A percentile compares a stretch with the other conserved stretches of the same genome.
Evolutionary conservation across 2,888 invertebrate genomes (phyloP).

Genomic region (Nomada fabriciana): DNA sequence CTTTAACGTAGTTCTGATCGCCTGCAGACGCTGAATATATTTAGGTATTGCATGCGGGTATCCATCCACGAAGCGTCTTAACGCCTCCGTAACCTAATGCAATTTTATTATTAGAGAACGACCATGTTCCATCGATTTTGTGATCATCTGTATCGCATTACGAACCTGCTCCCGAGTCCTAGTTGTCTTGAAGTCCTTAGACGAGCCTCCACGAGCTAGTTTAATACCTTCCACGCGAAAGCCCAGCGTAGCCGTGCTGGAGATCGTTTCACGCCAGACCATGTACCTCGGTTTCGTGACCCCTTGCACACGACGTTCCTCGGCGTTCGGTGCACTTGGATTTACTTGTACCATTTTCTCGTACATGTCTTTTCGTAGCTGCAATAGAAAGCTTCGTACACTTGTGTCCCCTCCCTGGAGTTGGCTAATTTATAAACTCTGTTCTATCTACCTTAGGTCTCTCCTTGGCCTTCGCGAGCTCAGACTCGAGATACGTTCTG

Average conservation of each 20-base stretch:
- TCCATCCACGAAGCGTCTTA: constrained; percentile 92
- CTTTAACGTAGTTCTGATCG: constrained; percentile 92
- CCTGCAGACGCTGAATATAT: constrained; percentile 93
- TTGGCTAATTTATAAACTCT: neutral
- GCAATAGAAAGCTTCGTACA: constrained; percentile 19
- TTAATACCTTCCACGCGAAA: constrained; percentile 98
- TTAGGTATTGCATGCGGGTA: constrained; percentile 91
- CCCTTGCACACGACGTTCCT: constrained; percentile 95
- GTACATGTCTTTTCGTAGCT: constrained; percentile 93
- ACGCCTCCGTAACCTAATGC: constrained; percentile 89
- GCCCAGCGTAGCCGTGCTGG: constrained; percentile 97
- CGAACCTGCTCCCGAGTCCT: constrained; percentile 91
- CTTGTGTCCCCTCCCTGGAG: neutral
- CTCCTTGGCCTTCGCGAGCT: constrained; percentile 96
- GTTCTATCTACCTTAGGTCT: constrained; percentile 91
- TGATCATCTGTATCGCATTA: neutral
- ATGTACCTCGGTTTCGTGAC: constrained; percentile 98
- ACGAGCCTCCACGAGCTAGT: constrained; percentile 94
- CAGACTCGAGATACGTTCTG: constrained; percentile 97
- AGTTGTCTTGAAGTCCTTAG: constrained; percentile 98
- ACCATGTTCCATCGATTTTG: neutral
- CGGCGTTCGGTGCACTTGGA: constrained; percentile 93
- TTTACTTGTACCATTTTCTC: constrained; percentile 99
- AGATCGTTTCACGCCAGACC: constrained; percentile 98
- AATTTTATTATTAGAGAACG: neutral